These are phyloP conservation scores for Misgurnus anguillicaudatus DNA, from an alignment of 2,113 vertebrate species.

Conservation along the genomic window DNA sequence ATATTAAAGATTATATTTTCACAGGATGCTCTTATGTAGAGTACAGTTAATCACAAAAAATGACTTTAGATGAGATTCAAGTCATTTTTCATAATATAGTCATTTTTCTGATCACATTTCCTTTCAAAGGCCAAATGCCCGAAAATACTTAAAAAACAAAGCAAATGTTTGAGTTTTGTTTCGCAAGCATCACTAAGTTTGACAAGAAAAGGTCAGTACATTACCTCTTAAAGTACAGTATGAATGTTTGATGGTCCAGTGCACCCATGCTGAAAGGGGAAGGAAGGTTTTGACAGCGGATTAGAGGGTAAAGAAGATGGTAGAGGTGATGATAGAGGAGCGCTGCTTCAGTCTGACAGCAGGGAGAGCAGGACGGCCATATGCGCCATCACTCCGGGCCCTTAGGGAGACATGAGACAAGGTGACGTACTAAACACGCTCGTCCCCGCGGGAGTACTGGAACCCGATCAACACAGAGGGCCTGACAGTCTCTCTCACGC, in stretches of 20 bases:
- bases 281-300: slow-evolving; percentile 47
- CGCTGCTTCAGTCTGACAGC: slow-evolving; percentile 62
- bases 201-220: slow-evolving; percentile 30
- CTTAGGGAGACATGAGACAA: slow-evolving; percentile 64
- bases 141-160: background rate
- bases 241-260: slow-evolving; percentile 34
- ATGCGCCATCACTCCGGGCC: slow-evolving; percentile 72
- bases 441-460: slow-evolving; percentile 61
- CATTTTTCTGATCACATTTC: too few relatives aligned
- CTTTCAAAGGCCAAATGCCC: too few relatives aligned
- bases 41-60: too few relatives aligned
- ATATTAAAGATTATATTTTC: too few relatives aligned
- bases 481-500: slow-evolving; percentile 39
- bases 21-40: too few relatives aligned
- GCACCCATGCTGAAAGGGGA: slow-evolving; percentile 30
- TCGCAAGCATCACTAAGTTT: slow-evolving; percentile 3
- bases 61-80: too few relatives aligned
- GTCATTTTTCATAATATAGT: too few relatives aligned
- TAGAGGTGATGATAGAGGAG: slow-evolving; percentile 57
- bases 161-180: background rate
- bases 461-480: slow-evolving; percentile 44
- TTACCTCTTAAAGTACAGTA: slow-evolving; percentile 26
- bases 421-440: slow-evolving; percentile 72
- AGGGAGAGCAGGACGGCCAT: slow-evolving; percentile 74
- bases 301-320: slow-evolving; percentile 61